A percentile compares a stretch with the other conserved stretches of the same genome.
phyloP scores from a whole-genome alignment of 2,113 vertebrate species.

The Tragelaphus buxtoni region DNA sequence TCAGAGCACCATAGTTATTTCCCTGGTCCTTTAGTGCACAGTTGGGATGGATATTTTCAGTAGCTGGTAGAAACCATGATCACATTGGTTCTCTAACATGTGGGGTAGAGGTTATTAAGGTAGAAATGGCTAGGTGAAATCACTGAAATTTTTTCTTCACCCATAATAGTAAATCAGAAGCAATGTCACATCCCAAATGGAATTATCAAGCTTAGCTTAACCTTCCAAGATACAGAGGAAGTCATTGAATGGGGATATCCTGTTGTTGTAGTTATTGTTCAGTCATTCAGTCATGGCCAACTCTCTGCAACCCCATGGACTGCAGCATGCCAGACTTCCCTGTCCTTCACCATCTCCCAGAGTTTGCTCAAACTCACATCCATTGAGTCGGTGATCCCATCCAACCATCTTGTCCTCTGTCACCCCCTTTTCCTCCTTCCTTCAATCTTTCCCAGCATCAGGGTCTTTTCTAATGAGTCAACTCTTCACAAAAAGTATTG shows the following conservation, averaged over 20 bases:
- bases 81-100: not conserved
- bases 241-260: not conserved
- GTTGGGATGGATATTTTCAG: not conserved
- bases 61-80: not conserved
- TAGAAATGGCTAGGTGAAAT: not conserved
- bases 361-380: not conserved
- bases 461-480: not conserved
- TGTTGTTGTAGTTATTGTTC: not conserved
- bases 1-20: not conserved
- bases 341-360: not conserved
- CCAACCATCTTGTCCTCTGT: not conserved
- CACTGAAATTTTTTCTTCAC: not conserved
- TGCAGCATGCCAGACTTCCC: rapidly evolving
- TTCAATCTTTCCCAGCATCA: not conserved
- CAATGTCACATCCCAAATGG: not conserved
- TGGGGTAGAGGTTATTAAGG: not conserved
- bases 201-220: not conserved
- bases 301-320: not conserved
- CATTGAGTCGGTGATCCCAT: not conserved
- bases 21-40: not conserved
- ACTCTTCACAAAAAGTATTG: not conserved
- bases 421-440: not conserved
- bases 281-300: rapidly evolving
- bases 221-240: not conserved
- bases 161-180: not conserved